phyloP scores from a whole-genome alignment of 2,888 invertebrate genomes.

The Choreutis nemorana region DNA sequence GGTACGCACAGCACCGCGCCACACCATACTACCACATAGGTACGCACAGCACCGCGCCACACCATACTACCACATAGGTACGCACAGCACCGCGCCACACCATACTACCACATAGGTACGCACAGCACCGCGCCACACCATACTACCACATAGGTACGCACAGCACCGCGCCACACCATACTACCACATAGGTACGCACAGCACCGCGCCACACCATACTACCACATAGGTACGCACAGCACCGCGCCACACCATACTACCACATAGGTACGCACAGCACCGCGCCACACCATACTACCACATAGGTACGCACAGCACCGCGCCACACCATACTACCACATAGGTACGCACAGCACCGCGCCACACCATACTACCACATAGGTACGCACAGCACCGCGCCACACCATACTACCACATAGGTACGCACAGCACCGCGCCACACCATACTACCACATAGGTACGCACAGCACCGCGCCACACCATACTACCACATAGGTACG shows the following conservation, averaged over 20 bases:
- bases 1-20: slow-evolving; percentile 32
- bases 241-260: slow-evolving; percentile 38
- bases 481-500: slow-evolving; percentile 43
- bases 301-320: slow-evolving; percentile 22
- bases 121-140: not conserved
- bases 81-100: slow-evolving; percentile 33
- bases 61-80: slow-evolving; percentile 5
- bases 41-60: slow-evolving; percentile 7
- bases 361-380: slow-evolving; percentile 4
- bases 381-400: slow-evolving; percentile 27
- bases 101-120: slow-evolving; percentile 43
- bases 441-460: slow-evolving; percentile 5
- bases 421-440: slow-evolving; percentile 7
- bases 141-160: slow-evolving; percentile 13
- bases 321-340: slow-evolving; percentile 42
- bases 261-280: slow-evolving; percentile 27
- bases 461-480: slow-evolving; percentile 33
- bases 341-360: slow-evolving; percentile 19
- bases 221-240: slow-evolving; percentile 19
- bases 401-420: slow-evolving; percentile 45
- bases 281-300: slow-evolving; percentile 2
- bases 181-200: slow-evolving; percentile 34
- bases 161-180: slow-evolving; percentile 36
- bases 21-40: slow-evolving; percentile 45
- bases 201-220: not conserved